Evolutionary conservation across 1,140 invertebrate species (phyloP).

Genomic region (Drosophila kohkoa): DNA sequence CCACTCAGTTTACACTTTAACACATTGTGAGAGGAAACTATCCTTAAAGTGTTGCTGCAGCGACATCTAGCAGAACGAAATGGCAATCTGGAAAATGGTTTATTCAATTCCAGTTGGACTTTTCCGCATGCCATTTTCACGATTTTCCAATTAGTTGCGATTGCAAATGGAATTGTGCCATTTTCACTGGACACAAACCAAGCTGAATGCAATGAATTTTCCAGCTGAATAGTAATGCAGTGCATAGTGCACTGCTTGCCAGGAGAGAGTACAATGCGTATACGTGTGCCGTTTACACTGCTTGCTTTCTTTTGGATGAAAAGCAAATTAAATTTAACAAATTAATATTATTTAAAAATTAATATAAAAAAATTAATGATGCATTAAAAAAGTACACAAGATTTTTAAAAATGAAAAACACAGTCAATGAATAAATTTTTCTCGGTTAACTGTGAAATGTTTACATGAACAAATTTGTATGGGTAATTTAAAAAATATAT

Average conservation of each 20-base stretch:
- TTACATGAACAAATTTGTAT: too few species aligned
- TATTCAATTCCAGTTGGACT: constrained; percentile 24
- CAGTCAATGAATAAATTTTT: too few species aligned
- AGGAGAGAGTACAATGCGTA: too few species aligned
- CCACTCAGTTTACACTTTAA: constrained; percentile 21
- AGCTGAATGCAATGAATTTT: constrained; percentile 4
- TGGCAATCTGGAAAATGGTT: background rate
- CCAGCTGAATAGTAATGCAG: constrained; percentile 33
- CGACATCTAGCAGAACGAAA: constrained; percentile 19
- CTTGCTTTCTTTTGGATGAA: background rate
- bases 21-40: background rate
- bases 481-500: too few species aligned
- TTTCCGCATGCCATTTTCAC: constrained; percentile 4
- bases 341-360: background rate
- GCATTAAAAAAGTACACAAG: background rate
- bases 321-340: background rate
- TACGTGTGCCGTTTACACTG: background rate
- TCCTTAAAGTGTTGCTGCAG: background rate
- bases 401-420: too few species aligned
- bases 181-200: constrained; percentile 52
- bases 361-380: background rate
- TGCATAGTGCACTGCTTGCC: constrained; percentile 35
- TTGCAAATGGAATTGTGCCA: constrained; percentile 37
- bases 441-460: too few species aligned
- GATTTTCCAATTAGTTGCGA: constrained; percentile 23